Conservation (phyloP, 1,140 invertebrate species). For the Leptopilina boulardi region DNA sequence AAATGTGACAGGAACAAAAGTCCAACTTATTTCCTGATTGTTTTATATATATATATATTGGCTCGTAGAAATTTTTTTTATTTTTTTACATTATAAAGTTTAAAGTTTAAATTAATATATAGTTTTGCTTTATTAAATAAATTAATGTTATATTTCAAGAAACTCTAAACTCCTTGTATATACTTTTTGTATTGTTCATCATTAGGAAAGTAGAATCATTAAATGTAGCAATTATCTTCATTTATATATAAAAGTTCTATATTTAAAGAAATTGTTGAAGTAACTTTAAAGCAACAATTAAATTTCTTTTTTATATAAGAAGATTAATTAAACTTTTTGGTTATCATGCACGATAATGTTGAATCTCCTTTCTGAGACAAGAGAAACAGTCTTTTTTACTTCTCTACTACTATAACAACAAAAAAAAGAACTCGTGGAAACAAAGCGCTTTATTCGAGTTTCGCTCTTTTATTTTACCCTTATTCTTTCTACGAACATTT, state of each 20-base stretch:
- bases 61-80: not conserved
- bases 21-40: not conserved
- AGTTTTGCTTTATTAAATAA: too few species aligned
- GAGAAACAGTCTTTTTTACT: not conserved
- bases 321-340: slow-evolving; percentile 11
- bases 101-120: too few species aligned
- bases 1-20: not conserved
- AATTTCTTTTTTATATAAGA: not conserved
- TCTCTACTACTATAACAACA: not conserved
- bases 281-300: not conserved
- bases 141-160: too few species aligned
- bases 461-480: not conserved
- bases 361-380: not conserved
- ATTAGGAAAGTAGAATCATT: too few species aligned
- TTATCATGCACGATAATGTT: slow-evolving; percentile 17
- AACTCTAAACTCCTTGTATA: too few species aligned
- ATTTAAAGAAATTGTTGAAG: not conserved
- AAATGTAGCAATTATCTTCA: too few species aligned
- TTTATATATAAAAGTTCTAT: too few species aligned
- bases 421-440: not conserved
- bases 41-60: too few species aligned
- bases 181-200: too few species aligned
- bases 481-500: not conserved
- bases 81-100: not conserved
- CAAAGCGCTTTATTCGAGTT: slow-evolving; percentile 9